These are phyloP conservation scores for Mylabris phalerata DNA, from an alignment of 1,140 invertebrate genomes.

Conservation along the genomic window DNA sequence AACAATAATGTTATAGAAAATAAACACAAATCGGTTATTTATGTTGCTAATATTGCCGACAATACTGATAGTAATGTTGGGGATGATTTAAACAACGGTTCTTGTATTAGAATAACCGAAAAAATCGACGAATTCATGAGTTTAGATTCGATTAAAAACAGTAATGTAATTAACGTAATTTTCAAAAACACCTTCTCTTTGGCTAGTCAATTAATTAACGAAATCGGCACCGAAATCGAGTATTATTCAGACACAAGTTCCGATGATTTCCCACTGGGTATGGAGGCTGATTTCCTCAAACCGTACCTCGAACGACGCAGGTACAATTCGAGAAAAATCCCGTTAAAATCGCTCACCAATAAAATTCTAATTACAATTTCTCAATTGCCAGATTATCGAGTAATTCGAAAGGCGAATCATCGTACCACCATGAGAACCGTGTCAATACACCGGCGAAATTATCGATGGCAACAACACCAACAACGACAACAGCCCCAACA, in stretches of 20 bases:
- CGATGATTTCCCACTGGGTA: slow-evolving; percentile 38
- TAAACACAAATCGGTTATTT: slow-evolving; percentile 39
- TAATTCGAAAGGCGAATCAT: slow-evolving; percentile 40
- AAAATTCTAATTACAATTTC: too few relatives aligned
- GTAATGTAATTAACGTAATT: slow-evolving; percentile 56
- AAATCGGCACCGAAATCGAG: slow-evolving; percentile 38
- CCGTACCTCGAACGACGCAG: slow-evolving; percentile 24
- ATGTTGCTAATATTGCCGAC: slow-evolving; percentile 31
- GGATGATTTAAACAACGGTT: too few relatives aligned
- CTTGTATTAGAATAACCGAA: slow-evolving; percentile 22
- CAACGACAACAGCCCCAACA: slow-evolving; percentile 14
- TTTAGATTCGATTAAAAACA: slow-evolving; percentile 39
- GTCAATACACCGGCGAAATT: slow-evolving; percentile 18
- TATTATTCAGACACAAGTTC: slow-evolving; percentile 28
- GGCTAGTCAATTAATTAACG: slow-evolving; percentile 52
- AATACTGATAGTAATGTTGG: slow-evolving; percentile 14
- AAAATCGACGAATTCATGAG: slow-evolving; percentile 32
- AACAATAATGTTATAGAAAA: slow-evolving; percentile 19
- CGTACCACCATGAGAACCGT: slow-evolving; percentile 18
- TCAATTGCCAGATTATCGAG: slow-evolving; percentile 39
- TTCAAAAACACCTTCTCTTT: slow-evolving; percentile 57
- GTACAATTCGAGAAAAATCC: slow-evolving; percentile 11
- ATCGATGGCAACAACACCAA: slow-evolving; percentile 1
- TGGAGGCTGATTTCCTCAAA: slow-evolving; percentile 35
- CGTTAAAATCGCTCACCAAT: too few relatives aligned